Evolutionary conservation across 2,797 vertebrate genomes (phyloP), one percentile per base, ranked within the genome.

Genomic region (Spinibarbus caldwelli): DNA sequence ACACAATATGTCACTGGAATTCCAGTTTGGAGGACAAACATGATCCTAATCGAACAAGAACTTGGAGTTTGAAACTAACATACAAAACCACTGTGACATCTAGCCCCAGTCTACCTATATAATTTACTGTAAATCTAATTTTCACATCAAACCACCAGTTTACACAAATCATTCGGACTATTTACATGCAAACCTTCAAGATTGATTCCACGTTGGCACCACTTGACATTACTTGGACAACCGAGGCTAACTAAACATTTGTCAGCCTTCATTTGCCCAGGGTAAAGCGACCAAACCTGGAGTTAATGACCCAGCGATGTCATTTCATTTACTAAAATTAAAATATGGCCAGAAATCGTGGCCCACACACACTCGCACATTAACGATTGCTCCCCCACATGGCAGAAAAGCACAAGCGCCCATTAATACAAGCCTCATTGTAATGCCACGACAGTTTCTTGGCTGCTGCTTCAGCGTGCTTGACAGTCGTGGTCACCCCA

Each of bases 401-500:
- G 88, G 84, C 54, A 57, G 79, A 86, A 90, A 89, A 91, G 90
- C 90, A 90, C 91, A 93, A 93, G 89, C 80, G 86, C 86, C 91
- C 93, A 93, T 93, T 94, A 93, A 91, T 92, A 90, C 84, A 75
- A 86, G 78, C 77, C 89, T 94, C 89, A 92, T 92, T 94, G 93
- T 92, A 93, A 94, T 92, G 88, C 90, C 90, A 87, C 88, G 89
- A 91, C 92, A 93, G 91, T 91, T 94, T 94, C 91, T 94, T 93
- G 93, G 94, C 93, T 92, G 89, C 83, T 87, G 81, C 81, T 89
- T 82, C 88, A 84, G 89, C 84, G 64, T 93, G 92, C 89, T 91
- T 94, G 93, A 93, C 92, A 94, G 94, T 93, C 92, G 92, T 92
- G 94, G 95, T 95, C 95, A 95, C 92, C 94, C 94, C 93, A 94